Evolutionary conservation across 37 sponge, comb jelly and placozoan genomes (phyloP).

Genomic region (Cladorhizidae sp.): DNA sequence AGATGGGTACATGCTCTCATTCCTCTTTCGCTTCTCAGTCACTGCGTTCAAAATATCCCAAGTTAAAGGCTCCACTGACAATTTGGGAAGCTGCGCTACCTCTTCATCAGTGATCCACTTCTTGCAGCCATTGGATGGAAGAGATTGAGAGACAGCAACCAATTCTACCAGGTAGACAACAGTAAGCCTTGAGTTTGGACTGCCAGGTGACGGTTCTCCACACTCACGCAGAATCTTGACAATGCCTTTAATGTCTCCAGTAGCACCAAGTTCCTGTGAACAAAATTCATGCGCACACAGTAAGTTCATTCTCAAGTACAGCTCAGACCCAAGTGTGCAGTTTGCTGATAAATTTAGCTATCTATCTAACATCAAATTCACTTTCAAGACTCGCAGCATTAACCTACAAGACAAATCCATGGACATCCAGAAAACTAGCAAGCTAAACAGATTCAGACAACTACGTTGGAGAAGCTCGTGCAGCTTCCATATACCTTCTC

Average conservation of each 20-base stretch:
- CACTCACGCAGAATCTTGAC: background rate
- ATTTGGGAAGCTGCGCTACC: background rate
- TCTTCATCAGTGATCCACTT: background rate
- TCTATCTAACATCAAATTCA: too few relatives aligned
- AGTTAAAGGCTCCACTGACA: background rate
- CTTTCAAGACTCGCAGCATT: too few relatives aligned
- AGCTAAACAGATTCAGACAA: too few relatives aligned
- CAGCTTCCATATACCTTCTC: too few relatives aligned
- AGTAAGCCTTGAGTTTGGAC: background rate
- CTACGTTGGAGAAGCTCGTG: too few relatives aligned
- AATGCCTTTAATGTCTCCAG: slow-evolving; percentile 4
- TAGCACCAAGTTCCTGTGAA: background rate
- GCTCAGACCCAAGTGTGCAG: too few relatives aligned
- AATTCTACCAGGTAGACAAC: slow-evolving; percentile 5
- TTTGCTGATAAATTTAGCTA: background rate
- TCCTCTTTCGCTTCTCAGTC: background rate
- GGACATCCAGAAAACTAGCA: too few relatives aligned
- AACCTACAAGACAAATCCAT: too few relatives aligned
- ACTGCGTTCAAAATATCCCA: background rate
- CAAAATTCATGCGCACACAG: background rate
- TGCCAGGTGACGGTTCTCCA: background rate
- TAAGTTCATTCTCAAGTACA: too few relatives aligned
- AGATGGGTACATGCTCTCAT: background rate
- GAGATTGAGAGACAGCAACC: background rate
- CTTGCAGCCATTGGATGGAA: background rate